Evolutionary conservation across 1,140 invertebrate genomes (phyloP), one percentile per base, ranked within the genome.

Genomic region (Parapsyche elsis): DNA sequence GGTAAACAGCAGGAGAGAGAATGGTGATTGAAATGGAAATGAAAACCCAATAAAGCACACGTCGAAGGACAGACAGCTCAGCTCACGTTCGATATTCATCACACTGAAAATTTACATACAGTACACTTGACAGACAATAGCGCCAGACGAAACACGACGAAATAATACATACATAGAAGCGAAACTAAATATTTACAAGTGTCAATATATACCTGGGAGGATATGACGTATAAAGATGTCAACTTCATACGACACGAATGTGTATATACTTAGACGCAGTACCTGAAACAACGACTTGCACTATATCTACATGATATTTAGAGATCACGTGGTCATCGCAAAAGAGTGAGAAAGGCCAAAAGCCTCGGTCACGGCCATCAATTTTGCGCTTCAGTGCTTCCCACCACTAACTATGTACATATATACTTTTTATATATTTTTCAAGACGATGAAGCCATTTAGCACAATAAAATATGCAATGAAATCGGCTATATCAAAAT

Each of bases 381-480:
- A 77, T 77, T 77, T 64, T 30, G 75, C 75, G 75, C 75, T 44
- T 64, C 75, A 77, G 53, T 30, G 75, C 57, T 64, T 67, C 23
- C 9, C 46, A 57, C 45, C 45, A 16, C 45, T 21, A 21, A 21
- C 24, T 67, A 67, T 67, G 64, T 12, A 59, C 5, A 19, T 67
- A 67, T 67, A 7, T 23, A 49, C 71, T 14, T 21, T 26, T 57
- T 53, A 53, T 12, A 53, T 53, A 53, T 12, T 53, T 53, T 53
- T 53, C 1, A 53, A 10, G 16, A 10, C 49, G 49, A 16, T 53
- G 49, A 53, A 12, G 49, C 10, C 49, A 16, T 14, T 53, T 53
- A 5, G 49, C 49, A 2, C 1, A 53, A 53, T 1, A 2, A 53
- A 53, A 53, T 5, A 46, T 53, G 49, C 12, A 23, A 2, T 26